Base-by-base conservation (phyloP, 2,888 invertebrate species). In the Tryphoninae sp. region DNA sequence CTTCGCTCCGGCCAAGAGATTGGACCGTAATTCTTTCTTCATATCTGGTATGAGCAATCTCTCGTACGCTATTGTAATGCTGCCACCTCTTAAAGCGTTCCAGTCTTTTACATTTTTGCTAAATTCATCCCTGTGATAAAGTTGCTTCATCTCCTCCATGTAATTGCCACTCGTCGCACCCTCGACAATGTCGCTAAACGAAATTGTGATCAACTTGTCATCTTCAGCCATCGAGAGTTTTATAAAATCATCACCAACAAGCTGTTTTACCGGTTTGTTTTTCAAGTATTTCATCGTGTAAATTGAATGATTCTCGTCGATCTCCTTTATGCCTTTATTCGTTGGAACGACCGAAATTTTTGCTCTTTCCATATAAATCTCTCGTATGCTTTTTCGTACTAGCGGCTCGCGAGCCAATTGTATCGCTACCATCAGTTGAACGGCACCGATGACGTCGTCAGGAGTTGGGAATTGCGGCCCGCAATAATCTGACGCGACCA, bases 241-340 rank as follows among this genome's bases (percentile, higher is more conserved):
- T 33, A 99, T 93, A 92, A 96, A 99, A 91, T 98, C 97, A 86
- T 98, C 98, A 0, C 96, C 96, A 0, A 95, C 94, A 73, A 99
- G 92, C 89, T 97, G 97, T 2, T 96, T 93, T 0, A 98, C 96
- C 0, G 98, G 98, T 90, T 99, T 99, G 90, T 96, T 96, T 89
- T 95, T 96, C 62, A 98, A 90, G 91, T 98, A 99, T 90, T 98
- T 98, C 93, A 97, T 93, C 69, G 95, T 95, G 90, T 94, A 97
- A 86, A 96, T 96, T 0, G 96, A 94, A 91, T 99, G 98, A 85
- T 96, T 95, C 92, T 99, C 98, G 91, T 99, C 99, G 84, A 99
- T 97, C 89, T 97, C 97, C 92, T 98, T 98, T 72, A 96, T 89
- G 0, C 99, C 99, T 86, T 96, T 95, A 89, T 96, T 96, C 0